Evolutionary conservation across 1,140 invertebrate genomes (phyloP).

Genomic region (Leptinotarsa defecta): DNA sequence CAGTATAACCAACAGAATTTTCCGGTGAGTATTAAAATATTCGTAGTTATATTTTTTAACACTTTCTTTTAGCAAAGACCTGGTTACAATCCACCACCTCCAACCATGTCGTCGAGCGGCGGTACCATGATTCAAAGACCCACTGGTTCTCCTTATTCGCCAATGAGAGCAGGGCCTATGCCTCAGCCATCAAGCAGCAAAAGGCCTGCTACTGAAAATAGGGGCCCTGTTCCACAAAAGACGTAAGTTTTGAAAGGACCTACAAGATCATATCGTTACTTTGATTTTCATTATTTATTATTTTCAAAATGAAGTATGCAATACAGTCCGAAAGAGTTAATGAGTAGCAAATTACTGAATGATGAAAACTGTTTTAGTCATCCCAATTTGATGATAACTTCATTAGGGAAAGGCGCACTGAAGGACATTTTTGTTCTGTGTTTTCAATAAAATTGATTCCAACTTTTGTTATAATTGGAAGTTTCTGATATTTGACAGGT

Average conservation of each 20-base stretch:
- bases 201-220: slow-evolving; percentile 63
- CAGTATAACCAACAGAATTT: slow-evolving; percentile 67
- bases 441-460: no score
- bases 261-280: background rate
- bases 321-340: no score
- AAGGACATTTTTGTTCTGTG: no score
- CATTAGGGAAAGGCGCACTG: no score
- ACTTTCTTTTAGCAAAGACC: slow-evolving; percentile 47
- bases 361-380: no score
- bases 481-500: no score
- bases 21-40: slow-evolving; percentile 58
- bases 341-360: no score
- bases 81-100: slow-evolving; percentile 60
- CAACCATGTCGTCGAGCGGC: slow-evolving; percentile 60
- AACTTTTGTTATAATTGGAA: no score
- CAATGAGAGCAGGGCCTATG: slow-evolving; percentile 65
- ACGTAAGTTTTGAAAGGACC: slow-evolving; percentile 54
- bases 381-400: no score
- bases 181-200: slow-evolving; percentile 62
- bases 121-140: slow-evolving; percentile 63
- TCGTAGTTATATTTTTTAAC: slow-evolving; percentile 26
- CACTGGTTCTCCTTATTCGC: slow-evolving; percentile 62
- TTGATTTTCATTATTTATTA: slow-evolving; percentile 18
- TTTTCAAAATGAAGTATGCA: background rate
- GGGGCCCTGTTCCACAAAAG: slow-evolving; percentile 67